A percentile compares a stretch with the other conserved stretches of the same genome.
These are phyloP conservation scores for Butorides virescens DNA, from an alignment of 2,113 vertebrate genomes.

Conservation along the genomic window DNA sequence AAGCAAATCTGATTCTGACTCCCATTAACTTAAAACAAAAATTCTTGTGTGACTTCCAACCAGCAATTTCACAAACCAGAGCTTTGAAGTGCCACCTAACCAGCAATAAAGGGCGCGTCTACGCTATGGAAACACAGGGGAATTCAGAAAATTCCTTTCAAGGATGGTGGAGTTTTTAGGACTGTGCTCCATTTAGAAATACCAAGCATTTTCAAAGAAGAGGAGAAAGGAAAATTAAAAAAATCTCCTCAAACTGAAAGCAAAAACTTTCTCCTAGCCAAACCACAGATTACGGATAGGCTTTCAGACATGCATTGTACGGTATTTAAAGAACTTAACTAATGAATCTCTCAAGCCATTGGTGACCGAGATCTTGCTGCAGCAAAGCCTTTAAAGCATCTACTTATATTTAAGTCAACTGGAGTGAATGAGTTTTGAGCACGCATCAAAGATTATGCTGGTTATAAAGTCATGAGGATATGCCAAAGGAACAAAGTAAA, in stretches of 20 bases:
- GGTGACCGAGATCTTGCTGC: background rate
- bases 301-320: constrained; percentile 11
- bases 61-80: constrained; percentile 23
- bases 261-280: background rate
- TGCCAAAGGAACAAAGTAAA: constrained; percentile 4
- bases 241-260: constrained; percentile 10
- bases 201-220: background rate
- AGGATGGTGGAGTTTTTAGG: constrained; percentile 40
- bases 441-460: background rate
- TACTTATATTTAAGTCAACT: background rate
- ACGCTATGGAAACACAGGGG: background rate
- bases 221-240: background rate
- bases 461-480: background rate
- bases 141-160: constrained; percentile 38
- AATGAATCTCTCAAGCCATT: background rate
- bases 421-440: background rate
- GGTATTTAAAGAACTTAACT: constrained; percentile 24
- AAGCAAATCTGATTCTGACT: background rate
- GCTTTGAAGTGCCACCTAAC: constrained; percentile 35
- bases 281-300: background rate
- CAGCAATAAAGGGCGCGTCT: background rate
- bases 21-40: constrained; percentile 15
- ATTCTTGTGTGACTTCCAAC: constrained; percentile 17
- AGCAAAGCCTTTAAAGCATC: constrained; percentile 27
- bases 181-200: constrained; percentile 13